Conservation (phyloP, 2,888 invertebrate species). For the Lochmaea capreae region DNA sequence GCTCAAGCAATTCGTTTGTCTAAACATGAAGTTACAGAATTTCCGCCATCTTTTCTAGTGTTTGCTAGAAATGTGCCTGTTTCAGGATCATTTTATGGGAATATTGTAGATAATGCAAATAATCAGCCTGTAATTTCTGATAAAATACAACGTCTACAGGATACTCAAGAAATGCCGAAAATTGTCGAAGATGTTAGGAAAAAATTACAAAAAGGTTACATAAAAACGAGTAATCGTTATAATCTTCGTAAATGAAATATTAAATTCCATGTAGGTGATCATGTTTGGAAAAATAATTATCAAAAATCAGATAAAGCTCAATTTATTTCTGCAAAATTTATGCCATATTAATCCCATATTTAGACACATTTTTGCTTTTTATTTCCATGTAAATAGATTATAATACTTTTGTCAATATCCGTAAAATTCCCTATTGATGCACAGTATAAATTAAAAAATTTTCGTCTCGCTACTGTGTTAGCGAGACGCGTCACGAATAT, state of each 20-base stretch:
- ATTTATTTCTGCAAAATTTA: neutral
- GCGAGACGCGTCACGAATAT: too few relatives aligned
- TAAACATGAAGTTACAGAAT: too few relatives aligned
- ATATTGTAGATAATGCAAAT: neutral
- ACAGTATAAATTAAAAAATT: too few relatives aligned
- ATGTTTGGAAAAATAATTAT: constrained; percentile 13
- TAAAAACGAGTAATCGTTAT: neutral
- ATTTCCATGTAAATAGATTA: too few relatives aligned
- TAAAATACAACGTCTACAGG: neutral
- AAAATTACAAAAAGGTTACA: neutral
- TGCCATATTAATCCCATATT: too few relatives aligned
- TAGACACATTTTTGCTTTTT: too few relatives aligned
- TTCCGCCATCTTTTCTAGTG: too few relatives aligned
- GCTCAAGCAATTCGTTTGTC: too few relatives aligned
- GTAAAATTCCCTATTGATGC: too few relatives aligned
- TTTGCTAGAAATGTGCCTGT: neutral
- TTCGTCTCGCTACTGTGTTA: too few relatives aligned
- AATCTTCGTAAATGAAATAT: constrained; percentile 10
- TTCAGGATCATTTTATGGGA: neutral
- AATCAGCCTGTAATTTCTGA: constrained; percentile 3
- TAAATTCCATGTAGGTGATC: constrained; percentile 13
- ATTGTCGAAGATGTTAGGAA: constrained; percentile 4
- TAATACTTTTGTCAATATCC: too few relatives aligned
- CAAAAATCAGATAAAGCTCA: constrained; percentile 14
- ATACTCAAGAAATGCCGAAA: neutral